Evolutionary conservation across 1,140 invertebrate genomes (phyloP), one percentile per base, ranked within the genome.

Genomic region (Conus betulinus): DNA sequence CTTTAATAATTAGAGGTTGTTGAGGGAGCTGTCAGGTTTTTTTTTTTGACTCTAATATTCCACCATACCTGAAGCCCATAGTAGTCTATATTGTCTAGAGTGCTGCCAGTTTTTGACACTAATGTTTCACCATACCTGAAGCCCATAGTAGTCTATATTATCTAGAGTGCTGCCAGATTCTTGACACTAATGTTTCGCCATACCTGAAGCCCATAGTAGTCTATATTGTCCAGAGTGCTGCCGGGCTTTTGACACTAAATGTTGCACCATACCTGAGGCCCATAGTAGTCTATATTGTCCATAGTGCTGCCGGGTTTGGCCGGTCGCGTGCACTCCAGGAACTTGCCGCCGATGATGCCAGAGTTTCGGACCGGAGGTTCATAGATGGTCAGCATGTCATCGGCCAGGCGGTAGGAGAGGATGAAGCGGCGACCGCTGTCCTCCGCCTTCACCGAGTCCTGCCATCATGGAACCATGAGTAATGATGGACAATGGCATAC

Each of bases 321-420:
- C 10, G 95, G 93, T 57, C 95, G 90, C 23, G 94, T 94, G 71
- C 92, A 85, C 87, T 95, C 94, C 20, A 95, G 90, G 92, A 95
- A 95, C 90, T 95, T 95, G 20, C 95, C 95, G 13, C 94, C 94
- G 84, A 95, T 94, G 84, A 95, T 94, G 57, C 95, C 95, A 25
- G 94, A 95, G 90, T 95, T 95, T 63, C 93, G 90, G 25, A 95
- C 93, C 4, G 94, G 94, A 63, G 95, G 94, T 88, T 95, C 95
- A 85, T 95, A 95, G 85, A 95, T 93, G 10, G 92, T 94, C 89
- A 95, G 93, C 94, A 94, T 95, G 89, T 95, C 95, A 88, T 95
- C 94, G 13, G 94, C 93, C 13, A 95, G 92, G 27, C 93, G 90
- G 89, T 95, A 95, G 23, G 93, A 93, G 25, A 95, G 92, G 76